Evolutionary conservation across 2,113 vertebrate species (phyloP).

Genomic region (Peromyscus californicus): DNA sequence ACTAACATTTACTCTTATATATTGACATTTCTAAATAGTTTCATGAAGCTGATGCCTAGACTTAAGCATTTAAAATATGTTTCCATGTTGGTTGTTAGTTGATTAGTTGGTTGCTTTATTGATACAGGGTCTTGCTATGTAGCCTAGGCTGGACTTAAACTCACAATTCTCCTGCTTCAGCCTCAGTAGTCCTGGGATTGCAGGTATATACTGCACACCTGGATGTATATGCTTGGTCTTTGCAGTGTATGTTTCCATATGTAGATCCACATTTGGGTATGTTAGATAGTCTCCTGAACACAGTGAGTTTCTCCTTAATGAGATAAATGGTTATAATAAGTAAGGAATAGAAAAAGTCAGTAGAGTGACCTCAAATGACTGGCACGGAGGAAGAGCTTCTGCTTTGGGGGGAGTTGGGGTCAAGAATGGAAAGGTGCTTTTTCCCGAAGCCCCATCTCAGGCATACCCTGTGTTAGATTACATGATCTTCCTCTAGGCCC

Average conservation of each 20-base stretch:
- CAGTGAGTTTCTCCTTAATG: background rate
- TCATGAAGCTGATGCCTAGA: background rate
- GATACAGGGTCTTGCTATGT: background rate
- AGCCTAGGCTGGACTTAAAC: background rate
- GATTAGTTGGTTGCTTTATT: background rate
- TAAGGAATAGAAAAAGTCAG: background rate
- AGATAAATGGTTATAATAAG: background rate
- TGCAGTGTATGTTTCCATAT: background rate
- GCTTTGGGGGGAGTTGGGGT: background rate
- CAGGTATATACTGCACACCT: background rate
- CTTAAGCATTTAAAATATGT: background rate
- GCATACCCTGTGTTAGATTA: no score
- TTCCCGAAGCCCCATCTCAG: background rate
- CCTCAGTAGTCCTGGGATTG: background rate
- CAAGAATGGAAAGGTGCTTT: background rate
- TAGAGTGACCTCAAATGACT: background rate
- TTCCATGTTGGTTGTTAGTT: background rate
- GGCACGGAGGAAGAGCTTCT: background rate
- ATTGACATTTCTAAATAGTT: slow-evolving; percentile 23
- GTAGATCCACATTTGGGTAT: background rate
- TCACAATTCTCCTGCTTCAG: background rate
- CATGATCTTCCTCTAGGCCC: rapidly evolving
- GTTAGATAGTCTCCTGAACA: background rate
- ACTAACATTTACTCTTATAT: background rate
- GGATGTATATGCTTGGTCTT: background rate